A percentile compares a stretch with the other conserved stretches of the same genome.
phyloP scores from a whole-genome alignment of 2,888 invertebrate genomes.

The Yponomeuta evonymella region DNA sequence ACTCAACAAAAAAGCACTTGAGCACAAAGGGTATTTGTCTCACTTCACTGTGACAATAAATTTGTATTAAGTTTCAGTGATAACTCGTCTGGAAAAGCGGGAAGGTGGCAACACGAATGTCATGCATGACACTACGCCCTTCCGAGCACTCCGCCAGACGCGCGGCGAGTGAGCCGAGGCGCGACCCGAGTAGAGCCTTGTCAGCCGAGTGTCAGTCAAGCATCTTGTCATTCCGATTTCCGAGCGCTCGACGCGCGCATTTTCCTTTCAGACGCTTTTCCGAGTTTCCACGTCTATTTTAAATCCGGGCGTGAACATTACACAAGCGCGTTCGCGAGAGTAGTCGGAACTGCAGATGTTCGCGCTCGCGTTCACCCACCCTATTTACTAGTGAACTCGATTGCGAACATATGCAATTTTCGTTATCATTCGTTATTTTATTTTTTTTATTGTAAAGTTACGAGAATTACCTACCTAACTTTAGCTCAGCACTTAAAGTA shows the following conservation, averaged over 20 bases:
- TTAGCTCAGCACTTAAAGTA: too few relatives aligned
- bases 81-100: constrained; percentile 12
- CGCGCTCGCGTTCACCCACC: too few relatives aligned
- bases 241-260: background rate
- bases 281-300: background rate
- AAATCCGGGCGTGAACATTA: too few relatives aligned
- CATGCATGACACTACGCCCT: constrained; percentile 33
- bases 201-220: constrained; percentile 6
- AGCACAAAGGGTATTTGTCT: background rate
- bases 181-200: constrained; percentile 6
- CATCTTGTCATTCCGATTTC: background rate
- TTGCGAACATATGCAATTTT: too few relatives aligned
- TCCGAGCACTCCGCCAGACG: constrained; percentile 54
- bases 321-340: too few relatives aligned
- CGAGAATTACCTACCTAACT: too few relatives aligned
- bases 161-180: constrained; percentile 44
- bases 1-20: constrained; percentile 17
- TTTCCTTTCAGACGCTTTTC: constrained; percentile 1
- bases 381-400: too few relatives aligned
- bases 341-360: too few relatives aligned
- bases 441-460: too few relatives aligned
- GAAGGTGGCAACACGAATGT: constrained; percentile 24
- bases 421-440: too few relatives aligned
- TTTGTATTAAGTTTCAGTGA: background rate
- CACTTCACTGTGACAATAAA: constrained; percentile 2